Percentiles rank a stretch among this genome's conserved stretches.
Conservation (phyloP, 2,888 invertebrate genomes). For the Lepidochrysops patricia region DNA sequence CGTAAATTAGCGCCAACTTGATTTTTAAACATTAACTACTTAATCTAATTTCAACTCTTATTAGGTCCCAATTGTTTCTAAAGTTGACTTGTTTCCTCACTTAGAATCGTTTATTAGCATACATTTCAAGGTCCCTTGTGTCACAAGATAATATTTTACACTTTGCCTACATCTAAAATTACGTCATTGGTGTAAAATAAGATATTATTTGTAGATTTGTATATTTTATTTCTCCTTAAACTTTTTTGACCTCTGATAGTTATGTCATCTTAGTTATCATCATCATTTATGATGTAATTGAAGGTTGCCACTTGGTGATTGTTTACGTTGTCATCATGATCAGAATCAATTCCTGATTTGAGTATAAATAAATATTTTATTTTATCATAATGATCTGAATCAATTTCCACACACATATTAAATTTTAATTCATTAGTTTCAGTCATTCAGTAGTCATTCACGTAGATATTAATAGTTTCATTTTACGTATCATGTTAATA, state of each 20-base stretch:
- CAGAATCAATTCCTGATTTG: background rate
- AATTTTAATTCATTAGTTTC: no score
- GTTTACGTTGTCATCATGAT: background rate
- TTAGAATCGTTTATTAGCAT: constrained; percentile 10
- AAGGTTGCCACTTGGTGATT: constrained; percentile 4
- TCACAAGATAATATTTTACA: constrained; percentile 7
- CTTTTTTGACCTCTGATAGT: background rate
- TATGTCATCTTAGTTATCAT: background rate
- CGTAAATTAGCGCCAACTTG: no score
- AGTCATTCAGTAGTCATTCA: no score
- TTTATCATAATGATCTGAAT: no score
- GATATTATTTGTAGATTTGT: background rate
- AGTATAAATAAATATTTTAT: no score
- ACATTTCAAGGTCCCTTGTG: background rate
- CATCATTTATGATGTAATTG: background rate
- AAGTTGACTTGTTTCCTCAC: background rate
- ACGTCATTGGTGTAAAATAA: background rate
- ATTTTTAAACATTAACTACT: no score
- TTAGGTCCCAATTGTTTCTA: background rate
- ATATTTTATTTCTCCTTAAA: background rate
- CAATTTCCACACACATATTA: no score
- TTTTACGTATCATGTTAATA: no score
- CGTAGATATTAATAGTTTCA: no score
- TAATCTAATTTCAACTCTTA: background rate
- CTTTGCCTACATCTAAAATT: constrained; percentile 7